Conservation (phyloP, 1,140 invertebrate genomes). For the Anastatus disparis region DNA sequence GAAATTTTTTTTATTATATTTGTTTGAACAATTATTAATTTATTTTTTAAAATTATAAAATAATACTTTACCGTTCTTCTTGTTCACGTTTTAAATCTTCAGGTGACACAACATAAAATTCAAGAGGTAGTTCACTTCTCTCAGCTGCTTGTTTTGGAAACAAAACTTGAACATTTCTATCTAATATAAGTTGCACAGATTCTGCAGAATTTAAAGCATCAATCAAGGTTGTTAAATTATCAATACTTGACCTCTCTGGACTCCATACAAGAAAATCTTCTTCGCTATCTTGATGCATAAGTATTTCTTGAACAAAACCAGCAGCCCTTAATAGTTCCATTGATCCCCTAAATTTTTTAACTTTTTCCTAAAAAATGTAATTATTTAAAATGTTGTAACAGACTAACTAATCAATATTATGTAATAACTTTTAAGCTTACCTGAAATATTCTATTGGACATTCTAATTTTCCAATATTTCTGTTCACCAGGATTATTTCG, state of each 20-base stretch:
- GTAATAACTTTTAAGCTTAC: no score
- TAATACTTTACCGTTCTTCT: constrained; percentile 71
- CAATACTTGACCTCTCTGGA: constrained; percentile 63
- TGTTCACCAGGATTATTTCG: constrained; percentile 85
- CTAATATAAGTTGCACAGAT: constrained; percentile 83
- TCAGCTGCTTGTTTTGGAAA: constrained; percentile 78
- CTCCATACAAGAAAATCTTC: constrained; percentile 76
- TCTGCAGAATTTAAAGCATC: constrained; percentile 84
- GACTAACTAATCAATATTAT: no score
- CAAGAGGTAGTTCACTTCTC: constrained; percentile 78
- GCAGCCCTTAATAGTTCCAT: constrained; percentile 85
- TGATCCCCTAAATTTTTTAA: constrained; percentile 81
- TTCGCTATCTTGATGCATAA: constrained; percentile 68
- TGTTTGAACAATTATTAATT: neutral
- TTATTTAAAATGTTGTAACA: neutral
- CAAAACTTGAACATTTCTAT: constrained; percentile 86
- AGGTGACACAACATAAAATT: constrained; percentile 82
- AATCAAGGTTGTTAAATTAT: constrained; percentile 71
- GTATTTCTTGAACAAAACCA: constrained; percentile 77
- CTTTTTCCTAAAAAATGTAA: constrained; percentile 73
- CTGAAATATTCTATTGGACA: constrained; percentile 81
- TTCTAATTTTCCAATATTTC: constrained; percentile 91
- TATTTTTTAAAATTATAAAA: neutral
- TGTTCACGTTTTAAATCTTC: constrained; percentile 90
- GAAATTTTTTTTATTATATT: neutral